Evolutionary conservation across 2,797 vertebrate species (phyloP).

Genomic region (Smutsia gigantea): DNA sequence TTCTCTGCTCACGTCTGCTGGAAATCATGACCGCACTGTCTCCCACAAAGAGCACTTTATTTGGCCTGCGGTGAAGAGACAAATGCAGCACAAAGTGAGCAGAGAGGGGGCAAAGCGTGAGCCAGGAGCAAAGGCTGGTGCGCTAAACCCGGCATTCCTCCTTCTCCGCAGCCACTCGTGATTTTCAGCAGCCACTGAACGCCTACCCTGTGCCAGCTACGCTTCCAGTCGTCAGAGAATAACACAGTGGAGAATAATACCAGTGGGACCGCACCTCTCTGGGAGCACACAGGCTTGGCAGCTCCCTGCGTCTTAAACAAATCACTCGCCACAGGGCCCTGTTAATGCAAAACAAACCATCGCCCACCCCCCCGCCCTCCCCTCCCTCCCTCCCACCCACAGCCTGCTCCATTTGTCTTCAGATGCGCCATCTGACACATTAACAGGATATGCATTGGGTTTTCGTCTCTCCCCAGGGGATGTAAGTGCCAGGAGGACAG

Average conservation of each 20-base stretch:
- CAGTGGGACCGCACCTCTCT: neutral
- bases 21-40: accelerated
- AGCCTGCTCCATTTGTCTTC: neutral
- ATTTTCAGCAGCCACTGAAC: neutral
- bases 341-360: too few species aligned
- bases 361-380: too few species aligned
- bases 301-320: too few species aligned
- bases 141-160: too few species aligned
- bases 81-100: accelerated
- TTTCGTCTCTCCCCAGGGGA: neutral
- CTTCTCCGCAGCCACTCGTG: neutral
- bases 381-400: too few species aligned
- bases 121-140: neutral
- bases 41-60: neutral
- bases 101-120: neutral
- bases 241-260: accelerated
- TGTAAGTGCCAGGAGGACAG: neutral
- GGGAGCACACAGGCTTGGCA: too few species aligned
- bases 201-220: neutral
- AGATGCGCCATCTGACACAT: too few species aligned
- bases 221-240: neutral
- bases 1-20: neutral
- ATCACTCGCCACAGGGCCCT: too few species aligned
- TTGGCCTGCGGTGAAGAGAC: neutral
- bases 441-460: accelerated